phyloP scores from a whole-genome alignment of 2,888 invertebrate genomes.

The Leptopilina syphax region DNA sequence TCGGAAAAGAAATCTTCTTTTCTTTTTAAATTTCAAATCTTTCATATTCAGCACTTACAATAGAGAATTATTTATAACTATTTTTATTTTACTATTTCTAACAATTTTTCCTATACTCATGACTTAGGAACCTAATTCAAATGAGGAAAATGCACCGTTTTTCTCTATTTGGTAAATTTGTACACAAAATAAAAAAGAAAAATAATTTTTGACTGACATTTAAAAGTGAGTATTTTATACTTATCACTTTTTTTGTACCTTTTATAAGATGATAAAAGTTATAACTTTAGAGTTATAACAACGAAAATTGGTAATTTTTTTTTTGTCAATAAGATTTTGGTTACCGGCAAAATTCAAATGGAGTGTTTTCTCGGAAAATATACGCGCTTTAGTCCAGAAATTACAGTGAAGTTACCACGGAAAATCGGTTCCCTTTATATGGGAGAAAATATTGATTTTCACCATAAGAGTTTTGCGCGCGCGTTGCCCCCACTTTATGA shows the following conservation, averaged over 20 bases:
- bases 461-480: conserved; percentile 37
- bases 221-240: not conserved
- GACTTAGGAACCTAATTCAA: too few relatives aligned
- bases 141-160: conserved; percentile 11
- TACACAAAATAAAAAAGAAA: not conserved
- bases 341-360: conserved; percentile 11
- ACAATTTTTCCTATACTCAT: too few relatives aligned
- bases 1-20: not conserved
- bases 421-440: conserved; percentile 66
- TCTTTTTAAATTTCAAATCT: not conserved
- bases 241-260: conserved; percentile 28
- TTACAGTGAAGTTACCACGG: conserved; percentile 47
- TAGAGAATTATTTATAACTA: conserved; percentile 7
- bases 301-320: conserved; percentile 1
- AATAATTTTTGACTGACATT: conserved; percentile 20
- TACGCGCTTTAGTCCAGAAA: conserved; percentile 20
- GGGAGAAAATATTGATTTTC: conserved; percentile 67
- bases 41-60: conserved; percentile 6
- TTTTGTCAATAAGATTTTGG: not conserved
- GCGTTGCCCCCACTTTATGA: conserved; percentile 8
- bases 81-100: not conserved
- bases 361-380: not conserved
- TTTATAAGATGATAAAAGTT: not conserved
- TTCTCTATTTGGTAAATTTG: not conserved
- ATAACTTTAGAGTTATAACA: not conserved